Evolutionary conservation across 2,113 vertebrate species (phyloP), one percentile per base, ranked within the genome.

Genomic region (Tenebrosternarchus preto): DNA sequence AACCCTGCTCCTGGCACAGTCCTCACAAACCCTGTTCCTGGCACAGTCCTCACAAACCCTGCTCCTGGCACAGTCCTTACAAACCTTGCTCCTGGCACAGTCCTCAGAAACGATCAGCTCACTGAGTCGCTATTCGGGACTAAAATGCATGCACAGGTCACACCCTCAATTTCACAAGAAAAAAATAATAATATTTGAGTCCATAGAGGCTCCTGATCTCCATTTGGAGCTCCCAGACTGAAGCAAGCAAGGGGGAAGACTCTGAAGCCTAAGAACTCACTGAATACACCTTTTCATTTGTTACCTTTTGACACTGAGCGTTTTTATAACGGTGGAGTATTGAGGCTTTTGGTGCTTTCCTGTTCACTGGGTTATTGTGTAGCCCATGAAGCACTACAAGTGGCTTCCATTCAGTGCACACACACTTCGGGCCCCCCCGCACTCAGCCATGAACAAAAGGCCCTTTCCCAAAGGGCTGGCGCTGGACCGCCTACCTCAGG

Each of bases 381-480:
- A 75, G 74, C 25, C 71, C 82, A 85, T 87, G 89, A 92, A 91
- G 91, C 87, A 85, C 87, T 84, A 90, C 90, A 91, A 89, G 89
- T 92, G 91, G 88, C 85, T 91, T 79, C 86, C 86, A 89, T 93
- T 93, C 90, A 93, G 81, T 24, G 63, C 90, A 80, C 91, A 88
- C 92, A 91, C 89, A 91, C 91, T 88, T 86, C 53, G 1, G 88
- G 88, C 87, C 87, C 87, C 82, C 61, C 73, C 81, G 69, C 80
- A 91, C 90, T 90, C 83, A 88, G 39, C 64, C 43, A 53, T 0
- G n/a, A 81, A 92, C 90, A 93, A 93, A 90, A 80, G 70, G 72
- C 46, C 80, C 87, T 90, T 88, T 92, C 92, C 92, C 91, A 88
- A 84, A 87, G 86, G 85, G 84, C 85, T 92, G 91, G 90, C 91